Conservation (phyloP, 2,888 invertebrate species). For the Syrphus vitripennis region DNA sequence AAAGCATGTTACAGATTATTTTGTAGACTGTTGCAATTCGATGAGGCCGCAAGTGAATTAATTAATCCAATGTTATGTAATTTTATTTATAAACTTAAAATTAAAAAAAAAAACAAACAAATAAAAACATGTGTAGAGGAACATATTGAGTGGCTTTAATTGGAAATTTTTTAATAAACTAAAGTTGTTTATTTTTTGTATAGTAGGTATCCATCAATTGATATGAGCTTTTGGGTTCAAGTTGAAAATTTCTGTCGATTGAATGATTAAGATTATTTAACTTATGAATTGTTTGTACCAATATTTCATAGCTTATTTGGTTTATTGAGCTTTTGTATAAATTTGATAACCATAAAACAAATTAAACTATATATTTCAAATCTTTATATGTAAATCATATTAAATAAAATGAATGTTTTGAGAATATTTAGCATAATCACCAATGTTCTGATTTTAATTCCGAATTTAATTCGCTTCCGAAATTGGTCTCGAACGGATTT, state of each 20-base stretch:
- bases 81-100: slow-evolving; percentile 24
- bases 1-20: background rate
- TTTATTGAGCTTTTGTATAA: background rate
- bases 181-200: background rate
- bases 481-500: no score
- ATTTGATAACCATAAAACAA: no score
- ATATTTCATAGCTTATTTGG: background rate
- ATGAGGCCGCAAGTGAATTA: slow-evolving; percentile 42
- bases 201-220: background rate
- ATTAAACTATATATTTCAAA: no score
- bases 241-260: background rate
- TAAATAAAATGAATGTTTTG: no score
- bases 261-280: background rate
- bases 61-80: slow-evolving; percentile 57
- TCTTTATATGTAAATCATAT: no score
- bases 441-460: no score
- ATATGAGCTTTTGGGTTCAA: background rate
- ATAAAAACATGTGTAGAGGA: background rate
- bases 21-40: slow-evolving; percentile 5
- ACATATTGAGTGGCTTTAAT: background rate
- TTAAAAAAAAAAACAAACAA: background rate
- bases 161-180: background rate
- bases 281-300: background rate
- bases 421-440: no score
- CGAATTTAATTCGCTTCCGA: no score